phyloP scores from a whole-genome alignment of 2,113 vertebrate species.

The Xiphorhynchus elegans region DNA sequence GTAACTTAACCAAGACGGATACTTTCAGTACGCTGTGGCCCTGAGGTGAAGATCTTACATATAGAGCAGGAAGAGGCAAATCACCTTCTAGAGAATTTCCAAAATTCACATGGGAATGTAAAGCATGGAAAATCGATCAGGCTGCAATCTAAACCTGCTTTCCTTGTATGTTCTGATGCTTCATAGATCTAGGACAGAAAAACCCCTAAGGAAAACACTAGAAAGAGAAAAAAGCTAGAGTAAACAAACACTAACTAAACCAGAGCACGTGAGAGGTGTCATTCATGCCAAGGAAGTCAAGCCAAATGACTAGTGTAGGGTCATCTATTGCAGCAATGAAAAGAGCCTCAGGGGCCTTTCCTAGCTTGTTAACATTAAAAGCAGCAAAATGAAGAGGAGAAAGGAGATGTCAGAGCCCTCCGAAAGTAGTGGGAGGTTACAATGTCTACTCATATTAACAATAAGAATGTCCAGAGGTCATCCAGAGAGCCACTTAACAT shows the following conservation, averaged over 20 bases:
- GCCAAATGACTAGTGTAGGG: not conserved
- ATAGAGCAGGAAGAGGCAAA: conserved; percentile 8
- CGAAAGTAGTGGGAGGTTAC: conserved; percentile 30
- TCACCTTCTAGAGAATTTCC: not conserved
- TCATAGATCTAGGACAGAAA: not conserved
- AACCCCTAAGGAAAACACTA: not conserved
- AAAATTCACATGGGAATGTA: not conserved
- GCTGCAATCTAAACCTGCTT: not conserved
- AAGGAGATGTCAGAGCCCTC: conserved; percentile 5
- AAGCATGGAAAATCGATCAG: not conserved
- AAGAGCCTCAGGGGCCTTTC: not conserved
- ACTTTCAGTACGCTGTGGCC: not conserved
- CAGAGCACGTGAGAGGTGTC: not conserved
- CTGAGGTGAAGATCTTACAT: not conserved
- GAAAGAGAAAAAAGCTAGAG: not conserved
- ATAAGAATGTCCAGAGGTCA: conserved; percentile 27
- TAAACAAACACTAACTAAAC: not conserved
- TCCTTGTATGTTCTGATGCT: not conserved
- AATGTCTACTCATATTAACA: not conserved
- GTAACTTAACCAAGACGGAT: not conserved
- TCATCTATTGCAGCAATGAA: not conserved
- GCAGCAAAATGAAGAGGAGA: not conserved
- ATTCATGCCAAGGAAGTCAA: not conserved
- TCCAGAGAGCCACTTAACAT: conserved; percentile 28
- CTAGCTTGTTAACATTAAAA: not conserved